Percentiles rank a stretch among this genome's conserved stretches.
Conservation (phyloP, 2,113 vertebrate genomes). For the Psittacula cyanocephala region DNA sequence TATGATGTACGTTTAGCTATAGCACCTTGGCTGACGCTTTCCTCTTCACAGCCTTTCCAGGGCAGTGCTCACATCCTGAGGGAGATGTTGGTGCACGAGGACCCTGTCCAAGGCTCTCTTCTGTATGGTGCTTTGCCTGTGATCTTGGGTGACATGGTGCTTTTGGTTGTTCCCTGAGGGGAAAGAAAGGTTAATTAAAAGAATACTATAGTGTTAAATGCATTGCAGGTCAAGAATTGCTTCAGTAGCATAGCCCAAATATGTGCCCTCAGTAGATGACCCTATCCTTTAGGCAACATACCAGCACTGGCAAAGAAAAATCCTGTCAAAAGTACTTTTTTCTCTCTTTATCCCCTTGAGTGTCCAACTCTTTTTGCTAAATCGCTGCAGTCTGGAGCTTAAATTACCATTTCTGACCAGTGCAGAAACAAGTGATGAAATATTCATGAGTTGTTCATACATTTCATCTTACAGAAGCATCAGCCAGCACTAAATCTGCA, state of each 20-base stretch:
- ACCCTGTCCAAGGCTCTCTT: background rate
- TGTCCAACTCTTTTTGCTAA: background rate
- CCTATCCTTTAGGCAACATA: background rate
- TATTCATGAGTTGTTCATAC: conserved; percentile 46
- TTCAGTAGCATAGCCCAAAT: background rate
- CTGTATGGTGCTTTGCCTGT: background rate
- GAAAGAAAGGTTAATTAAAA: background rate
- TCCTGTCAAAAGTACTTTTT: background rate
- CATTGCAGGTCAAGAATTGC: background rate
- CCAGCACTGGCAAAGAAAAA: background rate
- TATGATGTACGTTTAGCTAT: background rate
- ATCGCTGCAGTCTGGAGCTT: background rate
- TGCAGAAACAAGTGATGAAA: conserved; percentile 48
- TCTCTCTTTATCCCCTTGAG: background rate
- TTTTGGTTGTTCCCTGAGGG: background rate
- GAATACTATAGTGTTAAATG: background rate
- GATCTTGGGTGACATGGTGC: background rate
- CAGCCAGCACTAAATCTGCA: conserved; percentile 37
- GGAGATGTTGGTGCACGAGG: background rate
- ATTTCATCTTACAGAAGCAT: conserved; percentile 8
- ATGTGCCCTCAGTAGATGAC: background rate
- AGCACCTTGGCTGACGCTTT: background rate
- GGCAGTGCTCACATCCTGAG: background rate
- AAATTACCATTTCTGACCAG: conserved; percentile 58
- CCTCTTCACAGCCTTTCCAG: background rate